phyloP scores from a whole-genome alignment of 2,113 vertebrate genomes.

The Hydrolagus affinis region DNA sequence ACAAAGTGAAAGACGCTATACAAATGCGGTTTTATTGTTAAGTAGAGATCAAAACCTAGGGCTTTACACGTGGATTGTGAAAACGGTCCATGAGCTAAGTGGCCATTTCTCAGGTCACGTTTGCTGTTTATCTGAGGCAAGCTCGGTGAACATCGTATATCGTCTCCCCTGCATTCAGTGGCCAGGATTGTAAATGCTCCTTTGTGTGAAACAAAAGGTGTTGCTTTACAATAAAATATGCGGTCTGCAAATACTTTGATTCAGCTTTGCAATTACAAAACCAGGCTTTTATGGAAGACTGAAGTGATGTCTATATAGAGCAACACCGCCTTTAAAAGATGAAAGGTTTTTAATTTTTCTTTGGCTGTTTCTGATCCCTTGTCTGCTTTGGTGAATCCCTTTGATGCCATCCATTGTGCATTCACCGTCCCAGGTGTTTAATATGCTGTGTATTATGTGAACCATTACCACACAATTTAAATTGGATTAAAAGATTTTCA shows the following conservation, averaged over 20 bases:
- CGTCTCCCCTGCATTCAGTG: no score
- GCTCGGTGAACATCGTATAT: neutral
- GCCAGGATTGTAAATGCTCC: neutral
- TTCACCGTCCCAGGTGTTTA: neutral
- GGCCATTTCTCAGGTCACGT: neutral
- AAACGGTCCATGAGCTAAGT: neutral
- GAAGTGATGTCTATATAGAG: neutral
- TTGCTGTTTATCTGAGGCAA: neutral
- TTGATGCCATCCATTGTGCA: conserved; percentile 14
- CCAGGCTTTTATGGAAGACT: neutral
- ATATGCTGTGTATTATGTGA: neutral
- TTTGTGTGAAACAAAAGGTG: neutral
- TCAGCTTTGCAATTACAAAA: neutral
- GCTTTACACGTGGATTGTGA: neutral
- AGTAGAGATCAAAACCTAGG: neutral
- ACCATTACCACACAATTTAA: neutral
- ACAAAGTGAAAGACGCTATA: no score
- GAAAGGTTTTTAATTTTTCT: conserved; percentile 15
- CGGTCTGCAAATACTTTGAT: neutral
- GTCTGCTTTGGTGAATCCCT: neutral
- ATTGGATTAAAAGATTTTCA: neutral
- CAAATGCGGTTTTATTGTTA: no score
- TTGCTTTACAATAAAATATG: neutral
- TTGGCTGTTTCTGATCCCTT: neutral
- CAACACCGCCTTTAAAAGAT: conserved; percentile 10